Base-by-base conservation (phyloP, 2,888 invertebrate genomes). In the Acanthoscelides obtectus region DNA sequence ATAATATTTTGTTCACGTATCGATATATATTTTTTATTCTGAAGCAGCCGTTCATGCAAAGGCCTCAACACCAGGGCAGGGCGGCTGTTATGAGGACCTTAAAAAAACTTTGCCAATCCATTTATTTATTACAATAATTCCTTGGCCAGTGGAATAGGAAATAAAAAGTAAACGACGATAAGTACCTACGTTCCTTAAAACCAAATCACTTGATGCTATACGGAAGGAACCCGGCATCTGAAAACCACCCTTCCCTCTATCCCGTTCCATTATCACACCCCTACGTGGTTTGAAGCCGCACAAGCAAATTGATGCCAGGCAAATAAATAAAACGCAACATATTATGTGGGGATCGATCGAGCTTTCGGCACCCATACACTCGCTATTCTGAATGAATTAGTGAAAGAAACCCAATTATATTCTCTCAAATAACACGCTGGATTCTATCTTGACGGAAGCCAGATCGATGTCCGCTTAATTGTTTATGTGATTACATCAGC, bases 401-500 rank as follows among this genome's bases (percentile, higher is more conserved):
- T 45, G 45, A 45, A 45, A 45, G 45, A 45, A 45, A 45, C 45
- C 45, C 45, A 45, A 45, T 45, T 45, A 45, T 45, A 17, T 45
- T 45, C 45, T 45, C 8, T 45, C 45, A 45, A 45, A 17, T 45
- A 45, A 45, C 45, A 6, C 12, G 45, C 3, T 45, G 45, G 12
- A 45, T 45, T 12, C 45, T 45, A 45, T 45, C 66, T 3, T 19
- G 66, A 20, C 20, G 20, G 66, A 66, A 66, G 66, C 66, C 66
- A 66, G 12, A 66, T 2, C 20, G 20, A 20, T 66, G 66, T 8
- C 66, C 22, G 22, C 66, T 66, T 66, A 66, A 66, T 66, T 66
- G 66, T 66, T 66, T 66, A 66, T 66, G 66, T 66, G 66, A 66
- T 66, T 17, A 66, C 22, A 70, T 70, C 45, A 12, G n/a, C n/a